A percentile compares a stretch with the other conserved stretches of the same genome.
These are phyloP conservation scores for Micrastur ruficollis DNA, from an alignment of 2,797 vertebrate genomes.

Conservation along the genomic window DNA sequence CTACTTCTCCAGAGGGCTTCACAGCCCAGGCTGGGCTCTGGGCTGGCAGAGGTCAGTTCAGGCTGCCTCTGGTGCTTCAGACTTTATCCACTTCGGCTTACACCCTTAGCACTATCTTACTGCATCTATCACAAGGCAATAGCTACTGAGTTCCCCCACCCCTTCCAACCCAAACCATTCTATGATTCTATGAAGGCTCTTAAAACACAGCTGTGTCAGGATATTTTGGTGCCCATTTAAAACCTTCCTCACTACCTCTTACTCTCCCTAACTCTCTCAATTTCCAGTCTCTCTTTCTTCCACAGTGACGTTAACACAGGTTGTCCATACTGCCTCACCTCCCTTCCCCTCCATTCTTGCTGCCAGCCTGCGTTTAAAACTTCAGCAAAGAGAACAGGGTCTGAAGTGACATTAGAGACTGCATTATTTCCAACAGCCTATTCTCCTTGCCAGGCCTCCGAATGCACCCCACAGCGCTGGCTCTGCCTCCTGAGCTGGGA, in stretches of 20 bases:
- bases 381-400: not conserved
- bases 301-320: rapidly evolving
- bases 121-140: not conserved
- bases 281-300: not conserved
- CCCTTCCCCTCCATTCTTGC: not conserved
- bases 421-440: not conserved
- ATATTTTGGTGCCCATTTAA: not conserved
- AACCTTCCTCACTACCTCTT: not conserved
- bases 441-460: not conserved
- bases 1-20: not conserved
- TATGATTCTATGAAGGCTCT: not conserved
- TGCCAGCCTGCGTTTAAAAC: not conserved
- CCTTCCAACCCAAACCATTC: too few relatives aligned
- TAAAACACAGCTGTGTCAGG: not conserved
- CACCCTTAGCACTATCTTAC: not conserved
- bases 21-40: not conserved
- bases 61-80: not conserved
- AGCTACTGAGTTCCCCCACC: not conserved
- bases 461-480: not conserved
- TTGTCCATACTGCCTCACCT: not conserved
- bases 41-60: not conserved
- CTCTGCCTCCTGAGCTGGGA: not conserved
- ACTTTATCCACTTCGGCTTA: not conserved
- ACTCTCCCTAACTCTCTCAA: not conserved
- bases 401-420: not conserved